A percentile compares a stretch with the other conserved stretches of the same genome.
phyloP scores from a whole-genome alignment of 2,113 vertebrate species.

The Tenebrosternarchus preto region DNA sequence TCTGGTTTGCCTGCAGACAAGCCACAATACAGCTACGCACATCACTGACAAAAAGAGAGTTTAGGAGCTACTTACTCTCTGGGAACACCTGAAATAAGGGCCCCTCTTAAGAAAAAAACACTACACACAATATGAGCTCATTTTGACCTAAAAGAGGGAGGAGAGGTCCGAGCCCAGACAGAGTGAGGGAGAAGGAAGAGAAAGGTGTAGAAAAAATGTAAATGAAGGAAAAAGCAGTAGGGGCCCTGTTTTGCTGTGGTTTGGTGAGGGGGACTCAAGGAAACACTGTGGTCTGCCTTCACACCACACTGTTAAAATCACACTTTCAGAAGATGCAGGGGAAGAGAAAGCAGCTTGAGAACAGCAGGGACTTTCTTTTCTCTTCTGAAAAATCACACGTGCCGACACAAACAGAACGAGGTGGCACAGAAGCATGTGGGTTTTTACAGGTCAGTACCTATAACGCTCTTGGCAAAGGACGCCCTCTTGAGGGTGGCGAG shows the following conservation, averaged over 20 bases:
- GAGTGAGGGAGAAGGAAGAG: constrained; percentile 59
- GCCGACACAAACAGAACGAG: not conserved
- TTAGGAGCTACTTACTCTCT: constrained; percentile 75
- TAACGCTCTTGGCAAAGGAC: constrained; percentile 98
- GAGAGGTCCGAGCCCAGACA: constrained; percentile 65
- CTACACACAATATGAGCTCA: constrained; percentile 64
- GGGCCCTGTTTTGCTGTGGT: constrained; percentile 73
- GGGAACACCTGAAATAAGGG: constrained; percentile 75
- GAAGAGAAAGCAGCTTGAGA: too few species aligned
- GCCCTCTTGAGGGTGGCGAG: constrained; percentile 93
- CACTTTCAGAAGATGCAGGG: constrained; percentile 55
- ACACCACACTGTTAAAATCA: constrained; percentile 66
- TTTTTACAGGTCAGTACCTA: constrained; percentile 82
- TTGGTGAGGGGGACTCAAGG: constrained; percentile 70
- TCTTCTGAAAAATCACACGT: constrained; percentile 30
- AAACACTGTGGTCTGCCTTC: constrained; percentile 81
- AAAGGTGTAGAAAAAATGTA: not conserved
- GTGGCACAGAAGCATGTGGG: constrained; percentile 3
- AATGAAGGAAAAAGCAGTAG: constrained; percentile 52
- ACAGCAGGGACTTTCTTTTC: constrained; percentile 46
- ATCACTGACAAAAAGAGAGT: constrained; percentile 65
- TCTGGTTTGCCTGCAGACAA: constrained; percentile 70
- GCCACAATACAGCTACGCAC: constrained; percentile 66
- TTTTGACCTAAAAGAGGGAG: constrained; percentile 59
- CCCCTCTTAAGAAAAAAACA: constrained; percentile 53